Evolutionary conservation across 2,888 invertebrate species (phyloP), one percentile per base, ranked within the genome.

Genomic region (Carterocephalus palaemon): DNA sequence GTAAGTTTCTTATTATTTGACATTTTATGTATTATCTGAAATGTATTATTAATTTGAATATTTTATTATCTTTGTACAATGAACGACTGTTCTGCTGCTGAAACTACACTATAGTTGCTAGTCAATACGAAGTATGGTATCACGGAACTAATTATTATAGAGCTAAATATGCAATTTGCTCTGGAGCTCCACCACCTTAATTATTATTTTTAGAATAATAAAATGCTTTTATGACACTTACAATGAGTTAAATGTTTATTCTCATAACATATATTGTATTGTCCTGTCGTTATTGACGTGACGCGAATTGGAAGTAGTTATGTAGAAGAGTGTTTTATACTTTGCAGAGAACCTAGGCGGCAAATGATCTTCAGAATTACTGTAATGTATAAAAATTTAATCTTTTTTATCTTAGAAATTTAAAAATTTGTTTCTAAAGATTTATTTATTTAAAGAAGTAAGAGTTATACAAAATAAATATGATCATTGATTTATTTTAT

Each of bases 391-490:
- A 69, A 66, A 74, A 64, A 62, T 70, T 62, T 72, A 67, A 62
- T 60, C 60, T 60, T 63, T 62, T 57, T 60, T 63, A 64, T 60
- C 53, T 53, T 67, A 70, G 65, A 57, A 63, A 57, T 69, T 66
- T 62, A 61, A 61, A 69, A 67, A 56, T 57, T 76, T 70, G 68
- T 74, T 75, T 68, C 66, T 70, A 69, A 67, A 64, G 57, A 68
- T 72, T 77, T 75, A 78, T 81, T 82, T 82, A 70, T 70, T 66
- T 63, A 56, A 56, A 62, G 56, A 64, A 53, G 39, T 67, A 67
- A 66, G 64, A 68, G 62, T 68, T 67, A 66, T 59, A 75, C 72
- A 62, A 71, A 77, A 74, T 75, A 75, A 74, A 71, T 64, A 70
- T 70, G 68, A 70, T 68, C 62, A 62, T 67, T 71, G 65, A 65